A percentile compares a stretch with the other conserved stretches of the same genome.
Conservation (phyloP, 2,113 vertebrate genomes). For the Coturnix japonica region DNA sequence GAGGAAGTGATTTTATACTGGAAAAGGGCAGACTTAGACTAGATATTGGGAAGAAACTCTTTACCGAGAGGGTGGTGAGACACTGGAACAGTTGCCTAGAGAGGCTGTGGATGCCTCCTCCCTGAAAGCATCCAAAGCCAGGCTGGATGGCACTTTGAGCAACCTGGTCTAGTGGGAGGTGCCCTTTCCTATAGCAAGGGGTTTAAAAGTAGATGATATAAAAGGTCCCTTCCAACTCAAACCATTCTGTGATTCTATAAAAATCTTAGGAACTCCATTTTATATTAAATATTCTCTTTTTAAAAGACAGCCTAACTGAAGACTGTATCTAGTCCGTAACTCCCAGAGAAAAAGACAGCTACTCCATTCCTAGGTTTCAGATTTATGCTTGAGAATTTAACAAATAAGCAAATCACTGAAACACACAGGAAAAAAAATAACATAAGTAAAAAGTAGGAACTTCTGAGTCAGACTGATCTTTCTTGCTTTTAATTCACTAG, state of each 20-base stretch:
- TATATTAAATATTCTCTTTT: neutral
- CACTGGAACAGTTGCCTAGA: too few relatives aligned
- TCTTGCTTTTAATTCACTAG: neutral
- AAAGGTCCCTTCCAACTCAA: too few relatives aligned
- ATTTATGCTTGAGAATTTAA: neutral
- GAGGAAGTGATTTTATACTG: too few relatives aligned
- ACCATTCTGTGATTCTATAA: neutral
- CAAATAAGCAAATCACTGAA: neutral
- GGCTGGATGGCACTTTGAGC: too few relatives aligned
- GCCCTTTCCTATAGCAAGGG: too few relatives aligned
- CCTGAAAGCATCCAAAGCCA: too few relatives aligned
- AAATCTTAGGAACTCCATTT: neutral
- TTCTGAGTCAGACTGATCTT: neutral
- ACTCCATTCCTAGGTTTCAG: neutral
- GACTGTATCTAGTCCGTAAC: neutral
- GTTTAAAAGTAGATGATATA: too few relatives aligned
- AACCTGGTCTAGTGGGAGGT: too few relatives aligned
- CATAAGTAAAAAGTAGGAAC: neutral
- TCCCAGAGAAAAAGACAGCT: neutral
- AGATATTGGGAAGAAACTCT: too few relatives aligned
- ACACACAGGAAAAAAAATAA: neutral
- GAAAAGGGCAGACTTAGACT: too few relatives aligned
- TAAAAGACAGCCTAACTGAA: neutral
- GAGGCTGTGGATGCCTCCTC: too few relatives aligned
- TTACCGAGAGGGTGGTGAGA: too few relatives aligned